phyloP scores from a whole-genome alignment of 35 echinoderm and acorn worm genomes.

The Diadema setosum region DNA sequence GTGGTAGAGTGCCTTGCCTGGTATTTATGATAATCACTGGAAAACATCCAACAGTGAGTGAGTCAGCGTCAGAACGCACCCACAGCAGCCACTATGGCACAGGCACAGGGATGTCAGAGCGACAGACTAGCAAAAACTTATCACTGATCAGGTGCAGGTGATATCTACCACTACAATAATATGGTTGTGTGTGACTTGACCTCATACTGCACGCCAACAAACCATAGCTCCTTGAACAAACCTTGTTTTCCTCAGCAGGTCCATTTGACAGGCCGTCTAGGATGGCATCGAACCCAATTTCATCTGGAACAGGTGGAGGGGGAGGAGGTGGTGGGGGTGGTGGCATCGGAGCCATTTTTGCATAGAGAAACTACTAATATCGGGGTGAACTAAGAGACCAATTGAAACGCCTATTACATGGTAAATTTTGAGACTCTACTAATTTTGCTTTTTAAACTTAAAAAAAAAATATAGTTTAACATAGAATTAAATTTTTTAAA shows the following conservation, averaged over 20 bases:
- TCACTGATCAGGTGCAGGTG: too few species aligned
- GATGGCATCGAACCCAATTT: constrained; percentile 49
- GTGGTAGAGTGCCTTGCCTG: too few species aligned
- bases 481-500: background rate
- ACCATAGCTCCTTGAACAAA: background rate
- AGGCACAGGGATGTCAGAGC: too few species aligned
- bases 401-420: too few species aligned
- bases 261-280: constrained; percentile 39
- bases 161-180: too few species aligned
- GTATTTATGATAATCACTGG: too few species aligned
- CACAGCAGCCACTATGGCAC: too few species aligned
- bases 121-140: too few species aligned
- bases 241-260: background rate
- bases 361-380: background rate
- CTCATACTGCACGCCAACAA: background rate
- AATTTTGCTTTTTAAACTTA: background rate
- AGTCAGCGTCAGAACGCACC: too few species aligned
- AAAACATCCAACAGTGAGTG: too few species aligned
- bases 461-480: background rate
- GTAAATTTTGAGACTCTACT: background rate
- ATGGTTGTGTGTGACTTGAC: background rate
- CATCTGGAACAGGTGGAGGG: constrained; percentile 57
- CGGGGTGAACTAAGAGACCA: background rate
- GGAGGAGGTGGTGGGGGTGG: constrained; percentile 74
- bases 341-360: constrained; percentile 65